Base-by-base conservation (phyloP, 2,888 invertebrate species). In the Sphaerophoria taeniata region DNA sequence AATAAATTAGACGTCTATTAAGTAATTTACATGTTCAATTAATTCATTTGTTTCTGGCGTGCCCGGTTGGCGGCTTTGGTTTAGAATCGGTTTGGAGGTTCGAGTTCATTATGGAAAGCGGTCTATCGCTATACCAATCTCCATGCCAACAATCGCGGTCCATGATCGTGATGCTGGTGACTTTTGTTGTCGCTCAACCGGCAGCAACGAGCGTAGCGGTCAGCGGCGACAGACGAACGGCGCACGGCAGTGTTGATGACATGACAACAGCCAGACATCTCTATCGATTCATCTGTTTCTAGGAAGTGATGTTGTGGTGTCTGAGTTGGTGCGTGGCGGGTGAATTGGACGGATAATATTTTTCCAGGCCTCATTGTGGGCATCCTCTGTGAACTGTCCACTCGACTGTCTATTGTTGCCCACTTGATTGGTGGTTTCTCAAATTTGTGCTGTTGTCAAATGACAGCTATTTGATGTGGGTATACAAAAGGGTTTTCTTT, bases 1-100 rank as follows among this genome's bases (percentile, higher is more conserved):
- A 91, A 92, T 92, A 92, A 92, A 92, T 88, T 88, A 88, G 88
- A 88, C 88, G 88, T 90, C 91, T 91, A 91, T 91, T 91, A 91
- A 91, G 90, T 90, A 90, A 91, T 90, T 90, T 89, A 89, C 87
- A 88, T 88, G 87, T 87, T 87, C 88, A 88, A 88, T 88, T 88
- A 88, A 87, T 87, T 88, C 87, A 83, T 88, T 87, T 88, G 76
- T 77, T 85, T 85, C 73, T 79, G 49, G 49, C 43, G 31, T 72
- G 71, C 39, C 53, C 71, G 36, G 51, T 45, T 39, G 58, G 24
- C 33, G 58, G 43, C 31, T 11, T 7, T 24, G 43, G 63, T 61
- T 61, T 61, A 61, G 24, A 60, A 24, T 39, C 9, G 39, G 39
- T 47, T 53, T 39, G 51, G 24, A 24, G 51, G 14, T 67, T 6